Base-by-base conservation (phyloP, 2,888 invertebrate species). In the Drosophila neotestacea region DNA sequence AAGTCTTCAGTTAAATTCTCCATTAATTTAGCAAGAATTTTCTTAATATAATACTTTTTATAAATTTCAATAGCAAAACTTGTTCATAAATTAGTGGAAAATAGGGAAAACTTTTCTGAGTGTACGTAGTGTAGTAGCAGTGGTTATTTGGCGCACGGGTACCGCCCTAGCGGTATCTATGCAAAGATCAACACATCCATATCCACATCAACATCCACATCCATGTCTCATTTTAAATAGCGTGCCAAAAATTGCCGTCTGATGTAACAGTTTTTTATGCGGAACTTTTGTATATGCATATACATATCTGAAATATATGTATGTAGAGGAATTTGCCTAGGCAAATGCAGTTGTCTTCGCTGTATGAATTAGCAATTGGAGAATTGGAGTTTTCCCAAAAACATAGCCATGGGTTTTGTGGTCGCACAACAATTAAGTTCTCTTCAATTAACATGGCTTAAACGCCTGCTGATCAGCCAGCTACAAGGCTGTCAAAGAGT, bases 191-290 rank as follows among this genome's bases (percentile, higher is more conserved):
- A 32, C 56, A 72, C 55, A 60, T 44, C 42, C 72, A 71, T 67
- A 63, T 68, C 48, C 63, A 58, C 30, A 58, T 68, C 48, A 56
- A 58, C 30, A 58, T 38, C 32, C 41, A 41, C 58, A 65, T 58
- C 39, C 60, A 54, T 64, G 55, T 69, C 16, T 56, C 32, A 47
- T 46, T 65, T 69, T 47, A 55, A 69, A 80, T 82, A 79, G 81
- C 86, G 84, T 83, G 86, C 86, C 79, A 72, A 55, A 62, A 82
- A 74, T 74, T 71, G 22, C 28, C 34, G 42, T 44, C 48, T 76
- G 61, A 73, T 73, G 76, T 65, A 76, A 76, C 48, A 55, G 50
- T 50, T 48, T 46, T 44, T 55, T 68, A 70, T 80, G 73, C 82
- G 85, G 82, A 82, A 81, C 81, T 67, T 67, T 55, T 27, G 39